Evolutionary conservation across 2,888 invertebrate species (phyloP).

Genomic region (Elysia crispata): DNA sequence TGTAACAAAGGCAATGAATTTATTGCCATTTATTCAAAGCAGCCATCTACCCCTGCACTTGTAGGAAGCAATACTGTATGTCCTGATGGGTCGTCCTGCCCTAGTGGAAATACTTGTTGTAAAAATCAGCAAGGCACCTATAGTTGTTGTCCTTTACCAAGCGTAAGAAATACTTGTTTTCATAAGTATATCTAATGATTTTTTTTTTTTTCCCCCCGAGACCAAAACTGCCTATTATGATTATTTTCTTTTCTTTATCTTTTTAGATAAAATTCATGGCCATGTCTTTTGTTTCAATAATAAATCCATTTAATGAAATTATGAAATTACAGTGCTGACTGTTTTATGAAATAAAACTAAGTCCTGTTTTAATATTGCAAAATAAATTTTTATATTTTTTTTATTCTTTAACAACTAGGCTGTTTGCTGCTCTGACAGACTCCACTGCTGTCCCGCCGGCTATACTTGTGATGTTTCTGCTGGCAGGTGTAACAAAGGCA

Average conservation of each 20-base stretch:
- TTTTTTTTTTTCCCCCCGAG: too few relatives aligned
- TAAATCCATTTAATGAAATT: too few relatives aligned
- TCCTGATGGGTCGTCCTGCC: slow-evolving; percentile 56
- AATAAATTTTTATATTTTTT: too few relatives aligned
- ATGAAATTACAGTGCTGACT: too few relatives aligned
- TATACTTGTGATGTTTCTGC: slow-evolving; percentile 61
- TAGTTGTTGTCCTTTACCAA: slow-evolving; percentile 72
- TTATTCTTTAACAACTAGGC: slow-evolving; percentile 56
- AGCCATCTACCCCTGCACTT: background rate
- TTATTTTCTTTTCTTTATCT: too few relatives aligned
- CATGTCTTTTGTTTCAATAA: too few relatives aligned
- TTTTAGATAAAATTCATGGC: too few relatives aligned
- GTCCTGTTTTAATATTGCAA: too few relatives aligned
- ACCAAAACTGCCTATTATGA: too few relatives aligned
- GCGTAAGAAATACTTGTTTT: slow-evolving; percentile 52
- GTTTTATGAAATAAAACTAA: too few relatives aligned
- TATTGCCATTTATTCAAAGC: slow-evolving; percentile 25
- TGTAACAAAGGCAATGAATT: slow-evolving; percentile 54
- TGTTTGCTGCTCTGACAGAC: slow-evolving; percentile 70
- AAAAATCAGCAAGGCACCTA: slow-evolving; percentile 59
- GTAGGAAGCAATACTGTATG: slow-evolving; percentile 50
- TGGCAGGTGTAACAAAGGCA: slow-evolving; percentile 57
- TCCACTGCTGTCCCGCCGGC: slow-evolving; percentile 72
- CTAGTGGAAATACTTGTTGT: slow-evolving; percentile 66
- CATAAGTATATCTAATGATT: background rate